Base-by-base conservation (phyloP, 2,113 vertebrate species). In the Tragelaphus strepsiceros region DNA sequence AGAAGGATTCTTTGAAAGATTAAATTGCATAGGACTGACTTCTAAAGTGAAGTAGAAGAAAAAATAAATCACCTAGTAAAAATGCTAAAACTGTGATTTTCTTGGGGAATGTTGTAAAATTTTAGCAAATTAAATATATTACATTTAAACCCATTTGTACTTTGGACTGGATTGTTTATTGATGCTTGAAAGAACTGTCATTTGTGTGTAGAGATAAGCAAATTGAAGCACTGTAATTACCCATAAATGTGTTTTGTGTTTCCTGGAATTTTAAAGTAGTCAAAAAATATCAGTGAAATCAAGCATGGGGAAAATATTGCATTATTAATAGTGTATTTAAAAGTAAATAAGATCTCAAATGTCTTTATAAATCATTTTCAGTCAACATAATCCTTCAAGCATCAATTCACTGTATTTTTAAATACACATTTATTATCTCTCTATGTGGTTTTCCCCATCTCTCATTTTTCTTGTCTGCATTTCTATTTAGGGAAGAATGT, bases 21-120 rank as follows among this genome's bases (percentile, higher is more conserved):
- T 32, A 74, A 94, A 96, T 97, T 98, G 96, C 92, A 77, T 26
- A 49, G 61, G 71, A 56, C 90, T 97, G 82, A 77, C 97, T 98
- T 92, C 67, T 84, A 59, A 98, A 93, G 53, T 61, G 67, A 32
- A 84, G 43, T 49, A 16, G 35, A 82, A 61, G 26, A 62, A 90
- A 92, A 92, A 94, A 74, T 83, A 98, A 53, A 86, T 96, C 94
- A 98, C 96, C 92, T 97, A 92, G 97, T 97, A 3, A 96, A 53
- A 97, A 94, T 58, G 88, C 8, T 58, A 92, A 98, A 97, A 62
- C 61, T 56, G 62, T 95, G 94, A 90, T 97, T 98, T 98, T 97
- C 77, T 93, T 97, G 84, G 46, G 54, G 95, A 95, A 96, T 85
- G 54, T 87, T 91, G 71, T 91, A 92, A 61, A 85, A 97, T 97